A percentile compares a stretch with the other conserved stretches of the same genome.
These are phyloP conservation scores for Esperia sulphurella DNA, from an alignment of 2,888 invertebrate genomes.

Conservation along the genomic window DNA sequence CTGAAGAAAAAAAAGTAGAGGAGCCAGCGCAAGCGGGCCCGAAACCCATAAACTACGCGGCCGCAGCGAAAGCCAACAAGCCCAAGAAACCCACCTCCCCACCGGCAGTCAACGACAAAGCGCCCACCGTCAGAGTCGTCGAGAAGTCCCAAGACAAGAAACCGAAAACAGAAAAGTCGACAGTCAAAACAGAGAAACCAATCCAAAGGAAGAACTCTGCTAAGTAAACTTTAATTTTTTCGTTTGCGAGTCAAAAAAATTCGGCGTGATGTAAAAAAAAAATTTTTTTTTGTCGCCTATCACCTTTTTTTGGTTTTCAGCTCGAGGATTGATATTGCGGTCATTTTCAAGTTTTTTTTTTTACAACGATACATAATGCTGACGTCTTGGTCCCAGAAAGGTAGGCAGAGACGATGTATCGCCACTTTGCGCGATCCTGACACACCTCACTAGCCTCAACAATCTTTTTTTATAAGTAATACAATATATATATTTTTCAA, in stretches of 20 bases:
- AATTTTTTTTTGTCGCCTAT: no score
- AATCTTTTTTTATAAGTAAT: no score
- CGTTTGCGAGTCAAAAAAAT: constrained; percentile 14
- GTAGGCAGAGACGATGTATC: no score
- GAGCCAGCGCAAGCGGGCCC: constrained; percentile 30
- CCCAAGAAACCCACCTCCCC: constrained; percentile 47
- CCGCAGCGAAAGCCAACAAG: constrained; percentile 67
- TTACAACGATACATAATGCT: no score
- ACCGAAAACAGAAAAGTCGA: background rate
- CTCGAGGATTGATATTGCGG: background rate
- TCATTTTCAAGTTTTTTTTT: background rate
- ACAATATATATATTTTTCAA: no score
- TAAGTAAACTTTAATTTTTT: constrained; percentile 39
- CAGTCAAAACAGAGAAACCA: constrained; percentile 15
- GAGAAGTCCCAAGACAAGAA: constrained; percentile 20
- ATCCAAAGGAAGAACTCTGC: constrained; percentile 57
- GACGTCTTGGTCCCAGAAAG: no score
- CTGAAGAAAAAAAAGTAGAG: constrained; percentile 14
- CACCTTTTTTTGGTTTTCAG: background rate
- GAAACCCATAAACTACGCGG: constrained; percentile 72
- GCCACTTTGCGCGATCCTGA: no score
- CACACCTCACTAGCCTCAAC: no score
- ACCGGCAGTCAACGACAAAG: constrained; percentile 30
- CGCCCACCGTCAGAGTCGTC: constrained; percentile 12
- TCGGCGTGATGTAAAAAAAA: constrained; percentile 19